Conservation (phyloP, 2,888 invertebrate genomes). For the Cheilosia pagana region DNA sequence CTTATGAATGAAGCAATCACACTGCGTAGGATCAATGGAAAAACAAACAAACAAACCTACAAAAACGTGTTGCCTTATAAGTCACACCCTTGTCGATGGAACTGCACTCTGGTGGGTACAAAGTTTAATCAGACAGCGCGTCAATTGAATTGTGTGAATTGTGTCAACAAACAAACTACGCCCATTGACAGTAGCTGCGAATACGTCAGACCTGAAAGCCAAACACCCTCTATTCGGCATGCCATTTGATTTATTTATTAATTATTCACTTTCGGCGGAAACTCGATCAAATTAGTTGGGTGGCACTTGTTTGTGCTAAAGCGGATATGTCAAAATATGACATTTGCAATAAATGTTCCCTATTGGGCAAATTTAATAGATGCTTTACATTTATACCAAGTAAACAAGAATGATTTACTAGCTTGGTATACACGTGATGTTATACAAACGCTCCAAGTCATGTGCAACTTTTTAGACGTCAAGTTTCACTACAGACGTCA, state of each 20-base stretch:
- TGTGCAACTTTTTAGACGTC: neutral
- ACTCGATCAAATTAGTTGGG: slow-evolving; percentile 6
- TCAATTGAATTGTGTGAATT: slow-evolving; percentile 10
- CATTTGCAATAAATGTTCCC: slow-evolving; percentile 35
- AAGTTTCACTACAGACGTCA: neutral
- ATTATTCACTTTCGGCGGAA: slow-evolving; percentile 23
- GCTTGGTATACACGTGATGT: neutral
- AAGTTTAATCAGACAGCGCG: slow-evolving; percentile 9
- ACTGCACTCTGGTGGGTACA: neutral
- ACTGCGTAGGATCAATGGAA: slow-evolving; percentile 22
- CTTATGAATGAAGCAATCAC: slow-evolving; percentile 45
- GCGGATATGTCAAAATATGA: slow-evolving; percentile 55
- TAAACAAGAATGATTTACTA: slow-evolving; percentile 50
- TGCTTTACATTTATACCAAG: slow-evolving; percentile 7
- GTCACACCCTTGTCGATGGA: neutral
- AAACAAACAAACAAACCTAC: slow-evolving; percentile 18
- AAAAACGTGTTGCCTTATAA: slow-evolving; percentile 20
- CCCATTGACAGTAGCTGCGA: slow-evolving; percentile 23
- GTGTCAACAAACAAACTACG: slow-evolving; percentile 33
- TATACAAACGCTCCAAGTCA: neutral
- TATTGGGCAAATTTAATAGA: slow-evolving; percentile 50
- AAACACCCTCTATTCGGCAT: slow-evolving; percentile 43
- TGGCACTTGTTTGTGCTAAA: slow-evolving; percentile 2
- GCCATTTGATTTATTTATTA: slow-evolving; percentile 55
- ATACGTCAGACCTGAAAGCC: slow-evolving; percentile 22